Conservation (phyloP, 2,888 invertebrate genomes). For the Sclerodermus sp. region DNA sequence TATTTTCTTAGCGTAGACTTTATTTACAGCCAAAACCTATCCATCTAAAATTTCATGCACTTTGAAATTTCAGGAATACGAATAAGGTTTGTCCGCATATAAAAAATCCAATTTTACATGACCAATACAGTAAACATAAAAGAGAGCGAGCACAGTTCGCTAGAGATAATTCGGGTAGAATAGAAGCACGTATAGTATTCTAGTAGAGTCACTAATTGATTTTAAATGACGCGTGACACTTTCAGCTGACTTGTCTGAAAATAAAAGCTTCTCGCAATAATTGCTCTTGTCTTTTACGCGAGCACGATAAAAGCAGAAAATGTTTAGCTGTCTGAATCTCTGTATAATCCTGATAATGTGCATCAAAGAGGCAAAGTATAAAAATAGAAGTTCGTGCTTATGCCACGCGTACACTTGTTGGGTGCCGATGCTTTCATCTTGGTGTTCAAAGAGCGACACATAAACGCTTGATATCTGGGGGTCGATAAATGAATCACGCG, state of each 20-base stretch:
- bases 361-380: conserved; percentile 43
- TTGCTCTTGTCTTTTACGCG: background rate
- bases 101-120: too few relatives aligned
- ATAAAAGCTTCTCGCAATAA: background rate
- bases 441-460: conserved; percentile 42
- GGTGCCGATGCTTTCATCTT: conserved; percentile 46
- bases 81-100: too few relatives aligned
- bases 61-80: too few relatives aligned
- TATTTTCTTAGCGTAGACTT: too few relatives aligned
- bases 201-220: too few relatives aligned
- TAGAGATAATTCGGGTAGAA: too few relatives aligned
- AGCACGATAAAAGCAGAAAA: background rate
- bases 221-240: too few relatives aligned
- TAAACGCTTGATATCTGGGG: conserved; percentile 41
- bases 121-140: background rate
- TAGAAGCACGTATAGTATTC: too few relatives aligned
- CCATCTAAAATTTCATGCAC: too few relatives aligned
- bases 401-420: conserved; percentile 38
- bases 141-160: too few relatives aligned
- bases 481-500: conserved; percentile 37
- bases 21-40: too few relatives aligned
- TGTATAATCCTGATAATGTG: conserved; percentile 42
- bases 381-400: conserved; percentile 45
- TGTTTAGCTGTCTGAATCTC: conserved; percentile 2
- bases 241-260: background rate